Base-by-base conservation (phyloP, 2,113 vertebrate genomes). In the Gnathonemus longibarbis region DNA sequence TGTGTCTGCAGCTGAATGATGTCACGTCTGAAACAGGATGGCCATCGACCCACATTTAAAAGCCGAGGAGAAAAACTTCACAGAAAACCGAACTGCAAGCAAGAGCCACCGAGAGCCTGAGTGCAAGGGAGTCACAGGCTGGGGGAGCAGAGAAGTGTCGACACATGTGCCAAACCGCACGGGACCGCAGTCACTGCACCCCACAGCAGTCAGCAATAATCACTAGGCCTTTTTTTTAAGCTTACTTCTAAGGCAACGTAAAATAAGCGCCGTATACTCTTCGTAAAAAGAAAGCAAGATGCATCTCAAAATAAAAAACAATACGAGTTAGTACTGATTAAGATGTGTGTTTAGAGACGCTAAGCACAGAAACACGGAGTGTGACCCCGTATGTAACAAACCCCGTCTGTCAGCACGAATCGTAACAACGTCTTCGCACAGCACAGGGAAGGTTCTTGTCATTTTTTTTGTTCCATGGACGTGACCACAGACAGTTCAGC, bases 161-260 rank as follows among this genome's bases (percentile, higher is more conserved):
- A 48, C 42, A 24, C 39, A 24, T 2, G 62, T 0, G n/a, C 62
- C 62, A 70, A 70, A 31, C 10, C 62, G 10, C 62, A 13, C 27
- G 9, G 10, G 9, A 4, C 62, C 10, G 62, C 80, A 84, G 83
- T 17, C 31, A 46, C 80, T 90, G 74, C 86, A 91, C 89, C 90
- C 93, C 74, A 19, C 13, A 7, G 74, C 74, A 80, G 31, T 80
- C 35, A 42, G 74, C 35, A 1, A 80, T 80, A 42, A 80, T 42
- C 35, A 80, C 15, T 42, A 42, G 35, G 35, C 74, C 50, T 52
- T 52, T 31, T 46, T 46, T 46, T 46, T 45, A 84, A 84, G 83
- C 87, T 91, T 89, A 90, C 92, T 88, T 90, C 90, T 94, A 93
- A 95, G 93, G 95, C 93, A 93, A 94, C 90, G 90, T 56, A 93